Evolutionary conservation across 2,888 invertebrate genomes (phyloP).

Genomic region (Biston betularia): DNA sequence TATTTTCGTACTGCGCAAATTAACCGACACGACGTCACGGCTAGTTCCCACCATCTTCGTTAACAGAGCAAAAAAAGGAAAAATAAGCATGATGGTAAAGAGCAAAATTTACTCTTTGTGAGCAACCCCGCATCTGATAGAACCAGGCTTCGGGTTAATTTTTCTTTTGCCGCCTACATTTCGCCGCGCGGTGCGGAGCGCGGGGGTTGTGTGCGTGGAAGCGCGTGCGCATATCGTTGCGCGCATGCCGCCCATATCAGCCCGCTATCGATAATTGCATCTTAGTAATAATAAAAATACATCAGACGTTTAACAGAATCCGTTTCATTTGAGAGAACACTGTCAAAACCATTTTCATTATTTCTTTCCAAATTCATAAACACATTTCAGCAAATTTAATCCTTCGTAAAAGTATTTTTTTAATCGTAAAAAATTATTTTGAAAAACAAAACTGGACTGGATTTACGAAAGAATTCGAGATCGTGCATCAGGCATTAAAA

Average conservation of each 20-base stretch:
- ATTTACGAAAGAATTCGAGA: slow-evolving; percentile 60
- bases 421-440: not conserved
- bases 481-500: slow-evolving; percentile 61
- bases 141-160: slow-evolving; percentile 60
- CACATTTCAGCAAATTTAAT: not conserved
- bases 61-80: slow-evolving; percentile 51
- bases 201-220: slow-evolving; percentile 46
- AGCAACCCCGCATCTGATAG: slow-evolving; percentile 50
- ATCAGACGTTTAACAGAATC: slow-evolving; percentile 33
- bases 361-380: not conserved
- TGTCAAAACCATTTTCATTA: not conserved
- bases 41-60: slow-evolving; percentile 52
- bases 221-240: slow-evolving; percentile 36
- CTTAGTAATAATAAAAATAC: slow-evolving; percentile 47
- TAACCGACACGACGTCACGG: slow-evolving; percentile 56
- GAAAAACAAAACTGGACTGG: slow-evolving; percentile 37
- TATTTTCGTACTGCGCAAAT: slow-evolving; percentile 53
- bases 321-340: not conserved
- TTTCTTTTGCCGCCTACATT: slow-evolving; percentile 65
- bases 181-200: slow-evolving; percentile 55
- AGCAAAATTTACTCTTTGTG: slow-evolving; percentile 10
- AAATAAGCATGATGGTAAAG: slow-evolving; percentile 31
- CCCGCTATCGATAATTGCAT: slow-evolving; percentile 74
- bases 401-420: not conserved
- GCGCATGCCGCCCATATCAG: slow-evolving; percentile 38